These are phyloP conservation scores for Andrena chrysosceles DNA, from an alignment of 2,888 invertebrate species.

Conservation along the genomic window DNA sequence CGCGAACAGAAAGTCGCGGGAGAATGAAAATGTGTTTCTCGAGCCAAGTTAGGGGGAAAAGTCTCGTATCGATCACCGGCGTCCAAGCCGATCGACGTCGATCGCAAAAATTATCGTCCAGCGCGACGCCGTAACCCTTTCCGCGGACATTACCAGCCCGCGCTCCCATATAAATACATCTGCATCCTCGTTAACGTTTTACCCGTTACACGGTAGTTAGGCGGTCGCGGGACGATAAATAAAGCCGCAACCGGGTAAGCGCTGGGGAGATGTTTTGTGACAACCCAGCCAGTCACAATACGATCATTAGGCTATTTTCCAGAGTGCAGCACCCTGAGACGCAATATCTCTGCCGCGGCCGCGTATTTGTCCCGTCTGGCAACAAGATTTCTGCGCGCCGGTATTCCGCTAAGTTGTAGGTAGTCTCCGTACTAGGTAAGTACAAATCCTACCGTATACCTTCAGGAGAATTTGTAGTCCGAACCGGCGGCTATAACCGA, in stretches of 20 bases:
- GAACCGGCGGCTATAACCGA: slow-evolving; percentile 72
- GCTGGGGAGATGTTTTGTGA: slow-evolving; percentile 62
- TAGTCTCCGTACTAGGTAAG: slow-evolving; percentile 72
- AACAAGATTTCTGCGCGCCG: slow-evolving; percentile 69
- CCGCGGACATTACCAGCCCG: slow-evolving; percentile 30
- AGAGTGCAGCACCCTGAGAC: slow-evolving; percentile 61
- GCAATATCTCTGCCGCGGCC: slow-evolving; percentile 68
- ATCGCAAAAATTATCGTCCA: slow-evolving; percentile 16
- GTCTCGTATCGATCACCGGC: not conserved
- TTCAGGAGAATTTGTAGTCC: slow-evolving; percentile 72
- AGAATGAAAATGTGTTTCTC: not conserved
- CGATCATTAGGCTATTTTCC: slow-evolving; percentile 73
- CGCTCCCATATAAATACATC: slow-evolving; percentile 56
- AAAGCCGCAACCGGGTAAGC: slow-evolving; percentile 53
- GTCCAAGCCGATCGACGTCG: slow-evolving; percentile 24
- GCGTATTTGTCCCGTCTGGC: slow-evolving; percentile 71
- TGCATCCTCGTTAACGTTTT: slow-evolving; percentile 61
- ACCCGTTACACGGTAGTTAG: slow-evolving; percentile 55
- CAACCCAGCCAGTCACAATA: slow-evolving; percentile 66
- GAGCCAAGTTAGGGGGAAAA: not conserved
- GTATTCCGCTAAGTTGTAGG: slow-evolving; percentile 72
- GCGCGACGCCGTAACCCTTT: slow-evolving; percentile 23
- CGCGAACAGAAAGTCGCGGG: not conserved
- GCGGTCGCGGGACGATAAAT: slow-evolving; percentile 51
- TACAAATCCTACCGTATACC: slow-evolving; percentile 71